A percentile compares a stretch with the other conserved stretches of the same genome.
Conservation (phyloP, 2,797 vertebrate genomes). For the Microctenopoma stevenorrisi region DNA sequence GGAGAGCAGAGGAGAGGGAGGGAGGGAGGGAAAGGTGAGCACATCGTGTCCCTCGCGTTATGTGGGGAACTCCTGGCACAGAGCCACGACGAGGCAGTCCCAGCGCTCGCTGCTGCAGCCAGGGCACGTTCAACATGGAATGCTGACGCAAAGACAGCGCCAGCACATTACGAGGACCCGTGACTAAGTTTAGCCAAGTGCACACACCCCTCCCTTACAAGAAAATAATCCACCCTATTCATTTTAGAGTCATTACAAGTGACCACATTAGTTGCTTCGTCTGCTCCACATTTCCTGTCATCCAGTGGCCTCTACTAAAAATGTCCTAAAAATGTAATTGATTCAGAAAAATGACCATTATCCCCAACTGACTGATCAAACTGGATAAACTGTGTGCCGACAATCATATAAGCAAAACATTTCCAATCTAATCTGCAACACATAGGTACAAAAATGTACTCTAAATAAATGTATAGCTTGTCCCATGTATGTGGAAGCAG, state of each 20-base stretch:
- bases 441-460: neutral
- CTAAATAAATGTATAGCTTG: conserved; percentile 1
- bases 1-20: conserved; percentile 17
- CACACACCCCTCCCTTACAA: too few relatives aligned
- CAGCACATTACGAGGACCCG: conserved; percentile 42
- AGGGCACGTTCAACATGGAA: conserved; percentile 48
- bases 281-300: conserved; percentile 15
- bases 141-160: conserved; percentile 38
- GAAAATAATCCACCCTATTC: neutral
- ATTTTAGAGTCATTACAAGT: neutral
- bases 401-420: too few relatives aligned
- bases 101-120: conserved; percentile 45
- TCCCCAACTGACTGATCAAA: neutral
- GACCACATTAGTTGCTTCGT: conserved; percentile 8
- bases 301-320: conserved; percentile 3
- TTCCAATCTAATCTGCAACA: too few relatives aligned
- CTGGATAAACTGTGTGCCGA: conserved; percentile 8
- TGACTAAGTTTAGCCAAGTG: conserved; percentile 8
- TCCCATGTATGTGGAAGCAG: neutral
- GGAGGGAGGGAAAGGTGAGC: conserved; percentile 49
- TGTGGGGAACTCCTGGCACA: conserved; percentile 67
- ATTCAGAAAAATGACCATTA: too few relatives aligned
- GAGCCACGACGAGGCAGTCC: conserved; percentile 67
- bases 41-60: conserved; percentile 74
- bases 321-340: too few relatives aligned